These are phyloP conservation scores for Thamnaconus septentrionalis DNA, from an alignment of 2,113 vertebrate species.

Conservation along the genomic window DNA sequence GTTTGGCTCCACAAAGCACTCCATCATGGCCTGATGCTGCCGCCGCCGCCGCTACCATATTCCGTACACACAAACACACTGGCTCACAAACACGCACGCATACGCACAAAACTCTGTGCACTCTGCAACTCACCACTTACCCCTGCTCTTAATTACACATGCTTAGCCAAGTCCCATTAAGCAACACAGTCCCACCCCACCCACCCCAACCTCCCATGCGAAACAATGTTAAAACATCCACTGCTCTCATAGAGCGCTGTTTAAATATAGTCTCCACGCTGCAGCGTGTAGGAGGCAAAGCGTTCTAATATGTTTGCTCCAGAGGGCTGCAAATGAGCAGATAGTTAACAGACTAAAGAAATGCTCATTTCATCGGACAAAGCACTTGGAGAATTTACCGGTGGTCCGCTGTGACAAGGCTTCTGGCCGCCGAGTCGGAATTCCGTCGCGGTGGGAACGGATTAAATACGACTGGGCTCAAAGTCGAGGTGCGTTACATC, in stretches of 20 bases:
- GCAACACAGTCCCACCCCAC: conserved; percentile 31
- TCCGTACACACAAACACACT: conserved; percentile 35
- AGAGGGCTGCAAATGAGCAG: conserved; percentile 19
- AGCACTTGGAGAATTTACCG: neutral
- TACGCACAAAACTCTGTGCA: conserved; percentile 39
- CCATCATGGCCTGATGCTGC: conserved; percentile 85
- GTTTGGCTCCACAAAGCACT: conserved; percentile 90
- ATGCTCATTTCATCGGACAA: conserved; percentile 4
- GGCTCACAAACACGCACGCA: conserved; percentile 35
- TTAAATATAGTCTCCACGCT: conserved; percentile 51
- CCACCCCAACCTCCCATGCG: conserved; percentile 64
- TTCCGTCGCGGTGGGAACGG: too few relatives aligned
- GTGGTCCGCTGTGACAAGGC: neutral
- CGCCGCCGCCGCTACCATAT: conserved; percentile 36
- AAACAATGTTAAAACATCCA: conserved; percentile 78
- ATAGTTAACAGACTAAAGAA: neutral
- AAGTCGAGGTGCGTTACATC: too few relatives aligned
- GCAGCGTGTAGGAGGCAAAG: conserved; percentile 54
- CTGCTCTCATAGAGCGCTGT: conserved; percentile 58
- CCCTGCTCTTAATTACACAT: conserved; percentile 98
- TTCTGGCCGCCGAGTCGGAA: neutral
- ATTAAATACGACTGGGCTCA: too few relatives aligned
- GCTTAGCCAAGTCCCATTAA: conserved; percentile 88
- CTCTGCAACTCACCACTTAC: conserved; percentile 87
- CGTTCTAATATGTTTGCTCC: conserved; percentile 41